phyloP scores from a whole-genome alignment of 1,140 invertebrate genomes.

The Trichonephila inaurata region DNA sequence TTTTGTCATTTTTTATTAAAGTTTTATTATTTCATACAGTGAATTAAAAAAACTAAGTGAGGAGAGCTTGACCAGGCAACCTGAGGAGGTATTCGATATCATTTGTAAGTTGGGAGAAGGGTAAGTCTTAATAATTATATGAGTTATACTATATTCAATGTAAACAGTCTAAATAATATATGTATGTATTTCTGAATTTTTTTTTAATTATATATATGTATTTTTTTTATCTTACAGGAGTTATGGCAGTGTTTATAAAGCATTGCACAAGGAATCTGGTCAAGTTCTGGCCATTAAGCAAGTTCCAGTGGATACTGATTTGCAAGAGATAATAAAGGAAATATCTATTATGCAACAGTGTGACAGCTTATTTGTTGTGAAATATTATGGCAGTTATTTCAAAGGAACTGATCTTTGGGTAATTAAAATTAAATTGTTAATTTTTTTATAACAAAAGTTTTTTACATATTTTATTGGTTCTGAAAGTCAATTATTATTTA shows the following conservation, averaged over 20 bases:
- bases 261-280: conserved; percentile 97
- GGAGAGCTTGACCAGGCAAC: conserved; percentile 95
- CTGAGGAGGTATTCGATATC: conserved; percentile 99
- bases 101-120: conserved; percentile 99
- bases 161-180: too few species aligned
- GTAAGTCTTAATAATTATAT: conserved; percentile 81
- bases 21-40: conserved; percentile 82
- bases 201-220: too few species aligned
- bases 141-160: too few species aligned
- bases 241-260: conserved; percentile 95
- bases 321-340: conserved; percentile 99
- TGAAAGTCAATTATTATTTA: too few species aligned
- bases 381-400: conserved; percentile 99
- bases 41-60: conserved; percentile 96
- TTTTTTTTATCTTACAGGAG: conserved; percentile 79
- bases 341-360: conserved; percentile 99
- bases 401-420: conserved; percentile 90
- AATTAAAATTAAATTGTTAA: background rate
- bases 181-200: too few species aligned
- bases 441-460: too few species aligned
- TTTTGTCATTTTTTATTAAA: too few species aligned
- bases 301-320: conserved; percentile 98
- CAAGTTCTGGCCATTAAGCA: conserved; percentile 99
- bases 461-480: too few species aligned
- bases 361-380: conserved; percentile 98